These are phyloP conservation scores for Spea multiplicata DNA, from an alignment of 2,113 vertebrate genomes.

Conservation along the genomic window DNA sequence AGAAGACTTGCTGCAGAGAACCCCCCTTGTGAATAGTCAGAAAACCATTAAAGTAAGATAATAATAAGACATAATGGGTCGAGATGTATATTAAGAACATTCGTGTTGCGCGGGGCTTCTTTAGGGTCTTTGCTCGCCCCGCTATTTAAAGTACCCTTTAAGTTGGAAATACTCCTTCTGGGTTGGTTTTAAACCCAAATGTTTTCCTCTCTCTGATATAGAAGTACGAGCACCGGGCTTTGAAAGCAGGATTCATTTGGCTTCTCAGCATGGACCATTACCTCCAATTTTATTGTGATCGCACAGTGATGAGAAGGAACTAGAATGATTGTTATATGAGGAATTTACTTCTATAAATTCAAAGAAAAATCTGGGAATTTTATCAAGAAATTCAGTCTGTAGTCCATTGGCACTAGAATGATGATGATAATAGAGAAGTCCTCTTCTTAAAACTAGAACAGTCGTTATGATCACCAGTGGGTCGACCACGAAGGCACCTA, in stretches of 20 bases:
- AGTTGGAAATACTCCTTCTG: background rate
- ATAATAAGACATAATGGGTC: no score
- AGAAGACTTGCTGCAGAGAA: no score
- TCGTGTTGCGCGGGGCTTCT: no score
- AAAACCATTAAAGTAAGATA: no score
- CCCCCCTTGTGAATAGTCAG: no score
- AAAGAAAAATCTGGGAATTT: background rate
- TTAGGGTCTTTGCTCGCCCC: no score
- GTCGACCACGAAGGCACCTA: no score
- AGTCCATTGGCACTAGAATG: background rate
- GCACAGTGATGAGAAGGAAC: constrained; percentile 2
- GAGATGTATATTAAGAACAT: no score
- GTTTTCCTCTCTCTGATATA: background rate
- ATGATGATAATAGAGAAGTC: background rate
- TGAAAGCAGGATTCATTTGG: constrained; percentile 2
- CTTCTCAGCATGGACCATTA: background rate
- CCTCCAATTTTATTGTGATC: constrained; percentile 16
- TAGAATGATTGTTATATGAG: background rate
- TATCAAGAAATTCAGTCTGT: constrained; percentile 20
- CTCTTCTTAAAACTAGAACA: no score
- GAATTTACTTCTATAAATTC: background rate
- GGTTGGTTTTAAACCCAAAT: background rate
- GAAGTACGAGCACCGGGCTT: background rate
- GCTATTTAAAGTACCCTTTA: no score
- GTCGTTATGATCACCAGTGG: no score